phyloP scores from a whole-genome alignment of 2,888 invertebrate species.

The Parnassius apollo region DNA sequence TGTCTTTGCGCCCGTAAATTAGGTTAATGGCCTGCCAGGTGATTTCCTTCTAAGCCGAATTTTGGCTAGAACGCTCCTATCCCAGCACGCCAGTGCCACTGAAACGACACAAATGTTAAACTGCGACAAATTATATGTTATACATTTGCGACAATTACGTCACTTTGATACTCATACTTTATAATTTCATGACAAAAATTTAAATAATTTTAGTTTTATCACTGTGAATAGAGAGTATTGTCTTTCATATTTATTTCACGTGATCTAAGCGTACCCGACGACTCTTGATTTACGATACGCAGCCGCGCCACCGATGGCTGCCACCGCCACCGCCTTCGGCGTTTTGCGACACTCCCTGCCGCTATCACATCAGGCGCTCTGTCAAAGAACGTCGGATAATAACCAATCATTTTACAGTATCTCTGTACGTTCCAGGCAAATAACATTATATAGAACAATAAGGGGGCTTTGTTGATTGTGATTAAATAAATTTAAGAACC shows the following conservation, averaged over 20 bases:
- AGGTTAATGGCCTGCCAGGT: conserved; percentile 81
- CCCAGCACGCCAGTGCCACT: conserved; percentile 68
- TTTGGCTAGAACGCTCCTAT: conserved; percentile 66
- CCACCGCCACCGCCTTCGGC: conserved; percentile 49
- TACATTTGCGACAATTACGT: conserved; percentile 14
- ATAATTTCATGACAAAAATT: conserved; percentile 30
- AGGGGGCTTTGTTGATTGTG: conserved; percentile 12
- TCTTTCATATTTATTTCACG: conserved; percentile 60
- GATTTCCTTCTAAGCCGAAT: conserved; percentile 77
- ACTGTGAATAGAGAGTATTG: conserved; percentile 46
- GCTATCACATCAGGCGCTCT: conserved; percentile 43
- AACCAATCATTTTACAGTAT: conserved; percentile 25
- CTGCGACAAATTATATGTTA: conserved; percentile 37
- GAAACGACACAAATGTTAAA: conserved; percentile 56
- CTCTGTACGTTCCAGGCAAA: conserved; percentile 16
- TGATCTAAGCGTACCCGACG: conserved; percentile 63
- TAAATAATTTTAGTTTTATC: conserved; percentile 46
- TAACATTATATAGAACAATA: conserved; percentile 19
- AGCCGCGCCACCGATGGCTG: conserved; percentile 59
- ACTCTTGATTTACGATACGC: conserved; percentile 74
- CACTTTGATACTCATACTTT: conserved; percentile 3
- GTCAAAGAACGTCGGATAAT: conserved; percentile 39
- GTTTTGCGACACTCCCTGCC: conserved; percentile 58
- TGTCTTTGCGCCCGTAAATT: conserved; percentile 80
- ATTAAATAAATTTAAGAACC: conserved; percentile 10